phyloP scores from a whole-genome alignment of 2,797 vertebrate genomes.

The Oophaga sylvatica region DNA sequence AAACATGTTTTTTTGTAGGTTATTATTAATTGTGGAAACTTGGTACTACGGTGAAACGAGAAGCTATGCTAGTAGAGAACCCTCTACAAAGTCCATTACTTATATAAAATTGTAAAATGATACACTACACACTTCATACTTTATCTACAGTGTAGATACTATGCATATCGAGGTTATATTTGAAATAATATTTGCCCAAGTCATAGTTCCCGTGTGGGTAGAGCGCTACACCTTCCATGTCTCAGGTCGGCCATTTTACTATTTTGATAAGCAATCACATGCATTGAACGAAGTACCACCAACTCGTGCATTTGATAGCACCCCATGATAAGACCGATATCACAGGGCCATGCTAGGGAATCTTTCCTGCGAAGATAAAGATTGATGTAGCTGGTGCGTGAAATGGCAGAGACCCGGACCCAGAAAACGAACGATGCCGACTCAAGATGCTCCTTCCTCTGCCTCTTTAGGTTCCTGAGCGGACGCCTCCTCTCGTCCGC shows the following conservation, averaged over 20 bases:
- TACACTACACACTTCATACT: conserved; percentile 67
- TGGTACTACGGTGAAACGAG: conserved; percentile 64
- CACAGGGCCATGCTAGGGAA: conserved; percentile 71
- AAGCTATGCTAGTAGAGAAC: conserved; percentile 65
- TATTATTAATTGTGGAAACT: conserved; percentile 61
- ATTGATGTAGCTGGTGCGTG: conserved; percentile 69
- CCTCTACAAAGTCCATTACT: conserved; percentile 63
- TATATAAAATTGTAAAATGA: conserved; percentile 66
- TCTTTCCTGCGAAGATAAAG: conserved; percentile 67
- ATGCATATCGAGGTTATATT: conserved; percentile 67
- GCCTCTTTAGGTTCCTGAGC: conserved; percentile 62
- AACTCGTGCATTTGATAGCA: conserved; percentile 66
- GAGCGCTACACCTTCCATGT: conserved; percentile 74
- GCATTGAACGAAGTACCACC: conserved; percentile 76
- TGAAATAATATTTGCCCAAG: conserved; percentile 69
- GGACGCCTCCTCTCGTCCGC: conserved; percentile 57
- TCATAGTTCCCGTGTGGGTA: conserved; percentile 70
- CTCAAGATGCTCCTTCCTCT: conserved; percentile 68
- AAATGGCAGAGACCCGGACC: conserved; percentile 63
- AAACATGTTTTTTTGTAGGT: conserved; percentile 62
- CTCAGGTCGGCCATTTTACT: conserved; percentile 74
- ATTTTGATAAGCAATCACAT: conserved; percentile 81
- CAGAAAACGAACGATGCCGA: background rate
- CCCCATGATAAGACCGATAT: conserved; percentile 71
- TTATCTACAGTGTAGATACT: conserved; percentile 66